Conservation (phyloP, 2,113 vertebrate species). For the Phaethon lepturus region DNA sequence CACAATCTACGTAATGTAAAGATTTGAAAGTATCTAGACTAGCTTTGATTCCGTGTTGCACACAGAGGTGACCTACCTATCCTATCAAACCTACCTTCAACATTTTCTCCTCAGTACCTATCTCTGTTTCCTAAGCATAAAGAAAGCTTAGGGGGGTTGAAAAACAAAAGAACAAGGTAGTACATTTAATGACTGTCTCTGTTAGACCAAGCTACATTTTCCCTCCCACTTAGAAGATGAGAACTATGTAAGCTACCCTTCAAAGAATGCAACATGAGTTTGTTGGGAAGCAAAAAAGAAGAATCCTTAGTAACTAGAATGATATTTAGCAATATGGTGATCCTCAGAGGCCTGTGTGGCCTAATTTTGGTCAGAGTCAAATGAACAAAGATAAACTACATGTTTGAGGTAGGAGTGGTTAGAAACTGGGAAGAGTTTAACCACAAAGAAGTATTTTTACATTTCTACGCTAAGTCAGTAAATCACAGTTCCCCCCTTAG, state of each 20-base stretch:
- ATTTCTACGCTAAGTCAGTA: background rate
- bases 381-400: slow-evolving; percentile 20
- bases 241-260: background rate
- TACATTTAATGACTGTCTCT: background rate
- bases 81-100: background rate
- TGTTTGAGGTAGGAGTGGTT: background rate
- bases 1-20: background rate
- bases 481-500: background rate
- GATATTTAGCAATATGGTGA: background rate
- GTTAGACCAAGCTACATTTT: background rate
- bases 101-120: background rate
- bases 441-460: background rate
- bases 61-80: background rate
- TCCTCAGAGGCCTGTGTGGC: background rate
- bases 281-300: background rate
- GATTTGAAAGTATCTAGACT: background rate
- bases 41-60: background rate
- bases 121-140: background rate
- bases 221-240: background rate
- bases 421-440: slow-evolving; percentile 3
- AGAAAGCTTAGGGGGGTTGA: background rate
- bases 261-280: background rate
- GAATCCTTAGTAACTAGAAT: background rate
- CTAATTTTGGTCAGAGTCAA: slow-evolving; percentile 15
- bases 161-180: background rate